phyloP scores from a whole-genome alignment of 1,140 invertebrate genomes.

The Eumaeus atala region DNA sequence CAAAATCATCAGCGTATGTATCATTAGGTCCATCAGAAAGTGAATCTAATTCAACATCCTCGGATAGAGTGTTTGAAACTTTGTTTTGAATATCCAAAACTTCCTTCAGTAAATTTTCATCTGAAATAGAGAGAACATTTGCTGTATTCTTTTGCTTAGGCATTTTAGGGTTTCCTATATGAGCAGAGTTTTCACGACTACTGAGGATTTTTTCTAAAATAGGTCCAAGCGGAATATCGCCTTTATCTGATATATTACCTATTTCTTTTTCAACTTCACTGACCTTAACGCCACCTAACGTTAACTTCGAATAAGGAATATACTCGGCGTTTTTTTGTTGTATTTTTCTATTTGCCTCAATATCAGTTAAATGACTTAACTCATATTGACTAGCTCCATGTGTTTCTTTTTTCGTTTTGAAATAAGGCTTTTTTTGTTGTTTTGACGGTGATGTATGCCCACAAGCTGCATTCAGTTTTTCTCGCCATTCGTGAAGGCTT shows the following conservation, averaged over 20 bases:
- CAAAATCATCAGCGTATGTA: slow-evolving; percentile 68
- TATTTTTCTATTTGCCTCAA: slow-evolving; percentile 21
- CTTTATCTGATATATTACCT: slow-evolving; percentile 41
- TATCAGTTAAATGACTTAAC: slow-evolving; percentile 21
- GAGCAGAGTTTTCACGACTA: slow-evolving; percentile 48
- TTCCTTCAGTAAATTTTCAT: slow-evolving; percentile 63
- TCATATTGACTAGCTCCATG: slow-evolving; percentile 18
- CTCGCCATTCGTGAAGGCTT: slow-evolving; percentile 49
- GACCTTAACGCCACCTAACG: slow-evolving; percentile 58
- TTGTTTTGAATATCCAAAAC: slow-evolving; percentile 56
- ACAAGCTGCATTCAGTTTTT: slow-evolving; percentile 51
- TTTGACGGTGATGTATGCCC: slow-evolving; percentile 31
- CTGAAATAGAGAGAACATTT: slow-evolving; percentile 47
- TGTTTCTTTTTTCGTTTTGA: slow-evolving; percentile 28
- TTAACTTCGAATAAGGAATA: slow-evolving; percentile 69
- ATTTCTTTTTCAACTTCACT: slow-evolving; percentile 63
- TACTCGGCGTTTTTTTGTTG: slow-evolving; percentile 54
- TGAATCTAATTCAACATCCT: slow-evolving; percentile 26
- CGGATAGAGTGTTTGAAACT: slow-evolving; percentile 37
- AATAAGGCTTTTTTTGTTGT: slow-evolving; percentile 7
- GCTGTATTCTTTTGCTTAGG: slow-evolving; percentile 32
- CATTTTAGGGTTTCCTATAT: slow-evolving; percentile 35
- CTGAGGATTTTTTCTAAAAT: slow-evolving; percentile 56
- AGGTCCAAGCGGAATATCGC: slow-evolving; percentile 45
- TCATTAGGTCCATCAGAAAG: slow-evolving; percentile 16